These are phyloP conservation scores for Andrena praecox DNA, from an alignment of 2,888 invertebrate genomes.

Conservation along the genomic window DNA sequence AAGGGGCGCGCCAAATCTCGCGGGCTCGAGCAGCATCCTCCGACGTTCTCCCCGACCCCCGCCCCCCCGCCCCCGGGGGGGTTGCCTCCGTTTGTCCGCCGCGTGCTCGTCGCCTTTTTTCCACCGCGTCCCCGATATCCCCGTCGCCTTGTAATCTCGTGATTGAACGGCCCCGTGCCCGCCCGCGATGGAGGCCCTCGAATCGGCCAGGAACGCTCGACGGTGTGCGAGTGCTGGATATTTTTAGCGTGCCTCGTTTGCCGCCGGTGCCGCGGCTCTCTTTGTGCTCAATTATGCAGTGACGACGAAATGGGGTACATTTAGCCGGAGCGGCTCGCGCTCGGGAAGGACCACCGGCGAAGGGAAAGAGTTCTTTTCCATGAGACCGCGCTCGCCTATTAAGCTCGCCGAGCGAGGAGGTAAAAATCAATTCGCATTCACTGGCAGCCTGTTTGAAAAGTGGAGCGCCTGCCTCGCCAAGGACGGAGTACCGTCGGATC, in stretches of 20 bases:
- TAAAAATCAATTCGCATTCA: slow-evolving; percentile 57
- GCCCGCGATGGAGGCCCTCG: slow-evolving; percentile 18
- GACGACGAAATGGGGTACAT: slow-evolving; percentile 27
- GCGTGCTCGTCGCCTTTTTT: neutral
- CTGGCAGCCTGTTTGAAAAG: slow-evolving; percentile 38
- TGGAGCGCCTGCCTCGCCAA: slow-evolving; percentile 33
- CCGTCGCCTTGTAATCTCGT: slow-evolving; percentile 23
- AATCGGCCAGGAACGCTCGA: slow-evolving; percentile 1
- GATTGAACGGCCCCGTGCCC: slow-evolving; percentile 11
- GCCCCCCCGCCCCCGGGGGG: too few relatives aligned
- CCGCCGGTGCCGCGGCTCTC: neutral
- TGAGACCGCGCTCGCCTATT: slow-evolving; percentile 40
- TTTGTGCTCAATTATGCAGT: neutral
- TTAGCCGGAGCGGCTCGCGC: neutral
- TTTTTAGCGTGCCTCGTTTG: slow-evolving; percentile 6
- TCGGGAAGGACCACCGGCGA: slow-evolving; percentile 14
- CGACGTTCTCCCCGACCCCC: neutral
- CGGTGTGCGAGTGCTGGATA: slow-evolving; percentile 12
- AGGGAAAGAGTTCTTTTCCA: slow-evolving; percentile 25
- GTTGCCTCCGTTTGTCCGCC: neutral
- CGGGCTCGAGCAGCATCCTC: neutral
- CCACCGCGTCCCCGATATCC: neutral
- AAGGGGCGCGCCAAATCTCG: slow-evolving; percentile 2
- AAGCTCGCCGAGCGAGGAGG: slow-evolving; percentile 48
- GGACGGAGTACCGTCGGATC: slow-evolving; percentile 29